Base-by-base conservation (phyloP, 2,113 vertebrate species). In the Anser cygnoides region DNA sequence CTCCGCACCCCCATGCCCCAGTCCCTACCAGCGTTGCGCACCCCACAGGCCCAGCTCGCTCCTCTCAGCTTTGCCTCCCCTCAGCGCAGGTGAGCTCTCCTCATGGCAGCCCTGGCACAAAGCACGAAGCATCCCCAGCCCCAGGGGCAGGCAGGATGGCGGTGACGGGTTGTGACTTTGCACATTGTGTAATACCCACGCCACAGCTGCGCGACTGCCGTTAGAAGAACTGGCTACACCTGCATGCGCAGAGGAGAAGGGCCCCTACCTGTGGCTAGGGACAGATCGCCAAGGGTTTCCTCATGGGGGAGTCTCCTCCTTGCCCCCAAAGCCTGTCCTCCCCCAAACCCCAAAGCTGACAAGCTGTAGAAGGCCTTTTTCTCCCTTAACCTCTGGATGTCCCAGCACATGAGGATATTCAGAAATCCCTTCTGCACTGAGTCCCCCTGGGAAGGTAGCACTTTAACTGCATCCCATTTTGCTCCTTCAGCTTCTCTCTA, bases 41-140 rank as follows among this genome's bases (percentile, higher is more conserved):
- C 5, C 23, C 12, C 9, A 12, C 8, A 70, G 41, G 39, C 19
- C 11, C 62, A 39, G 29, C 19, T 26, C 29, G 20, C 16, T 17
- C 21, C 33, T 11, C 39, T 3, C 49, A 49, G n/a, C n/a, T 19
- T 15, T 13, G 6, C 5, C 13, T 4, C 37, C 14, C 8, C 20
- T 4, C 35, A 26, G 76, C 20, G 8, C 7, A 10, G 44, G 20
- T 2, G 1, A 14, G 10, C 3, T 52, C 52, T 11, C 37, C 67
- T 61, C 37, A 52, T 11, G 31, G 43, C 4, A 4, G 43, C 10
- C 13, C 1, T 11, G 33, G 8, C 18, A 19, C 1, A 0, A 2
- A 41, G 39, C 28, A 1, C 0, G 1, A 21, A 17, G 29, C 8
- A 19, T 8, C 37, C 7, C 5, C 44, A 54, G 54, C 39, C 2